Conservation (phyloP, 2,888 invertebrate genomes). For the Protodeltote pygarga region DNA sequence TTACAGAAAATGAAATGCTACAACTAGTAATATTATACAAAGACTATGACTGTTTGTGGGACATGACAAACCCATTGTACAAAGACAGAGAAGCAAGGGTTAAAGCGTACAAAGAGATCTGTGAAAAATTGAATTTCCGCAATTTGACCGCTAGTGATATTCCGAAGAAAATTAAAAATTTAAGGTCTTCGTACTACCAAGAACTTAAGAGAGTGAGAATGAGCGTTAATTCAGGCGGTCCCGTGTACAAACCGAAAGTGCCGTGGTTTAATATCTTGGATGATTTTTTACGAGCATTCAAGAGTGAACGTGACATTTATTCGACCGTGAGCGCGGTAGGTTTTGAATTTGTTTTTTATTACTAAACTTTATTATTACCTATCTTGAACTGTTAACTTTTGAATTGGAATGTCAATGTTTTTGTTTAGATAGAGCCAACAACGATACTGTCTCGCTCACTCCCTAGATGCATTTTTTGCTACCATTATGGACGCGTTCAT, state of each 20-base stretch:
- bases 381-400: no score
- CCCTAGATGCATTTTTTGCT: no score
- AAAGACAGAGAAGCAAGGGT: slow-evolving; percentile 31
- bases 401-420: no score
- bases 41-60: slow-evolving; percentile 42
- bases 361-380: no score
- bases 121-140: slow-evolving; percentile 34
- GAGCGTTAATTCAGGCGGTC: slow-evolving; percentile 14
- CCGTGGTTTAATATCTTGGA: slow-evolving; percentile 30
- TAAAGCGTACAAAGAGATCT: slow-evolving; percentile 39
- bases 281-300: slow-evolving; percentile 26
- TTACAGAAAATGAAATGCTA: slow-evolving; percentile 39
- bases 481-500: no score
- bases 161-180: slow-evolving; percentile 47
- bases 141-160: slow-evolving; percentile 32
- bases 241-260: slow-evolving; percentile 29
- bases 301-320: slow-evolving; percentile 10
- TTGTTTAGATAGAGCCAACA: no score
- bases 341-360: no score
- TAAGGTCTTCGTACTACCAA: slow-evolving; percentile 47
- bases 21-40: slow-evolving; percentile 37
- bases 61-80: slow-evolving; percentile 26
- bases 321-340: slow-evolving; percentile 33
- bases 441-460: no score
- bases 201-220: slow-evolving; percentile 38